These are phyloP conservation scores for Atherinomorus stipes DNA, from an alignment of 2,113 vertebrate species.

Conservation along the genomic window DNA sequence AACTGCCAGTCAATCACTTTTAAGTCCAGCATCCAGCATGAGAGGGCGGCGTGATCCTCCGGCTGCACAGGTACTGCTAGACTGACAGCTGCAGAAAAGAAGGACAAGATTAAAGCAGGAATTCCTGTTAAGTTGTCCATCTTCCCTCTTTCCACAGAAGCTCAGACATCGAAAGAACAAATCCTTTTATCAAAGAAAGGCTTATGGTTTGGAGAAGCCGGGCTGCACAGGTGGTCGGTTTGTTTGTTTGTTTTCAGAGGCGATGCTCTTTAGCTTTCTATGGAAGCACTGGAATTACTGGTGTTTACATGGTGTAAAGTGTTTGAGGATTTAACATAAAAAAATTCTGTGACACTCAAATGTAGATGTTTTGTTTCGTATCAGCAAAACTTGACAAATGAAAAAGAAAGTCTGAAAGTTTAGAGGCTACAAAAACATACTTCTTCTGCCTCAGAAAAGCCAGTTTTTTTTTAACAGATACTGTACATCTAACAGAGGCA, in stretches of 20 bases:
- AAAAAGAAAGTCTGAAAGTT: too few relatives aligned
- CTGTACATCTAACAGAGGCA: too few relatives aligned
- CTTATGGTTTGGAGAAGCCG: background rate
- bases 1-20: background rate
- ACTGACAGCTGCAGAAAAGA: background rate
- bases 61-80: background rate
- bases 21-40: background rate
- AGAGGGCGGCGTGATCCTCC: slow-evolving; percentile 1
- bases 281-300: background rate
- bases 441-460: too few relatives aligned
- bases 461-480: too few relatives aligned
- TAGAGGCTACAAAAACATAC: too few relatives aligned
- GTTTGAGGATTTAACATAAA: too few relatives aligned
- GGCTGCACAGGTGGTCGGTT: background rate
- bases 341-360: too few relatives aligned
- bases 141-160: background rate
- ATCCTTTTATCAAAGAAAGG: background rate
- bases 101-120: background rate
- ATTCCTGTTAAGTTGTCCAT: background rate
- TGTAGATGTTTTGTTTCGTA: too few relatives aligned
- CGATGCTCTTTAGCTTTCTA: background rate
- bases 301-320: too few relatives aligned
- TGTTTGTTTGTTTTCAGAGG: background rate
- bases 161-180: background rate
- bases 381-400: too few relatives aligned